Percentiles rank a stretch among this genome's conserved stretches.
Conservation (phyloP, 2,113 vertebrate species). For the Pongo pygmaeus region DNA sequence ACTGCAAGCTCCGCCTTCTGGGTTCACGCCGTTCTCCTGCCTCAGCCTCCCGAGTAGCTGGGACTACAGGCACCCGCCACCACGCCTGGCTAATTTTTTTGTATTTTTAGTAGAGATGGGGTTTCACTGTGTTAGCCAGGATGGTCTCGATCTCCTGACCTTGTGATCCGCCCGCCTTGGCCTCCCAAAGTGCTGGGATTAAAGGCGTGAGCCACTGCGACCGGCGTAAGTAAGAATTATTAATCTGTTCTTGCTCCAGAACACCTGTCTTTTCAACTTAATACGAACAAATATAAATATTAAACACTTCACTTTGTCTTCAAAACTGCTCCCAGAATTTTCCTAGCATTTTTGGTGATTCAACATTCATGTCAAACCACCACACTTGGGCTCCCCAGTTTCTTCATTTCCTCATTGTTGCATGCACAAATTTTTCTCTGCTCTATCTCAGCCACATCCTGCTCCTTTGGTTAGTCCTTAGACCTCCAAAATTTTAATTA, state of each 20-base stretch:
- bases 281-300: background rate
- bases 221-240: background rate
- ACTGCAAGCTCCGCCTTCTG: no score
- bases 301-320: background rate
- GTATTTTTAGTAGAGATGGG: no score
- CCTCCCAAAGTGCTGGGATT: no score
- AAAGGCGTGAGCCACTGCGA: no score
- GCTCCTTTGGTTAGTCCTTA: background rate
- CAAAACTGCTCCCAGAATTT: background rate
- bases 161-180: no score
- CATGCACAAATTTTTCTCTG: background rate
- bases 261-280: background rate
- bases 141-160: no score
- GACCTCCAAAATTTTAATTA: background rate
- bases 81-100: no score
- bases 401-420: background rate
- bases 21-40: no score
- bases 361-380: background rate
- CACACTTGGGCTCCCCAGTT: background rate
- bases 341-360: background rate
- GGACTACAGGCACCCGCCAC: no score
- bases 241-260: background rate
- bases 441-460: background rate
- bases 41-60: no score
- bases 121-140: no score